Percentiles rank a stretch among this genome's conserved stretches.
Evolutionary conservation across 2,113 vertebrate species (phyloP).

Genomic region (Scophthalmus maximus): DNA sequence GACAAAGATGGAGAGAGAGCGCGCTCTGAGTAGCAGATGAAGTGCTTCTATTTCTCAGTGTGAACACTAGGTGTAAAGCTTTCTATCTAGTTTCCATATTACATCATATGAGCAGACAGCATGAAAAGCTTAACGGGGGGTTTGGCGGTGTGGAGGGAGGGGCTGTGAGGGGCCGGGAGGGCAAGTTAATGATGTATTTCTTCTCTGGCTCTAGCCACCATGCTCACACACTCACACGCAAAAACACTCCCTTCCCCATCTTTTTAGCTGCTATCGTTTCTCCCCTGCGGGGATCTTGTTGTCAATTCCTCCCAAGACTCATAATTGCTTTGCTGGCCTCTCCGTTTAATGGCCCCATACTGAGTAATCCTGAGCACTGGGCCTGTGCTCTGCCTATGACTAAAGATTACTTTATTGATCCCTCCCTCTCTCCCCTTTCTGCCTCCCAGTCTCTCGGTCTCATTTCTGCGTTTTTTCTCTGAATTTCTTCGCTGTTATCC

Average conservation of each 20-base stretch:
- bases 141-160: neutral
- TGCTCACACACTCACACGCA: slow-evolving; percentile 6
- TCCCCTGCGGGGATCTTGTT: slow-evolving; percentile 58
- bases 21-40: neutral
- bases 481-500: slow-evolving; percentile 50
- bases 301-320: slow-evolving; percentile 68
- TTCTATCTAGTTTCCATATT: slow-evolving; percentile 15
- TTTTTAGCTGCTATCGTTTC: slow-evolving; percentile 55
- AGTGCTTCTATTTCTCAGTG: slow-evolving; percentile 1
- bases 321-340: slow-evolving; percentile 77
- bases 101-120: slow-evolving; percentile 19
- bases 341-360: slow-evolving; percentile 69
- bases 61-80: slow-evolving; percentile 37
- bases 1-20: neutral
- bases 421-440: neutral
- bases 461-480: slow-evolving; percentile 49
- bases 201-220: slow-evolving; percentile 21
- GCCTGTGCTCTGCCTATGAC: slow-evolving; percentile 59
- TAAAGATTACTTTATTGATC: slow-evolving; percentile 80
- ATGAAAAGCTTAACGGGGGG: neutral
- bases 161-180: slow-evolving; percentile 8
- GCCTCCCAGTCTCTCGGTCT: slow-evolving; percentile 17
- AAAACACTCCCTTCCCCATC: slow-evolving; percentile 31
- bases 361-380: slow-evolving; percentile 64
- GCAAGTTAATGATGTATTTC: slow-evolving; percentile 60